Evolutionary conservation across 2,113 vertebrate species (phyloP), one percentile per base, ranked within the genome.

Genomic region (Trachemys scripta): DNA sequence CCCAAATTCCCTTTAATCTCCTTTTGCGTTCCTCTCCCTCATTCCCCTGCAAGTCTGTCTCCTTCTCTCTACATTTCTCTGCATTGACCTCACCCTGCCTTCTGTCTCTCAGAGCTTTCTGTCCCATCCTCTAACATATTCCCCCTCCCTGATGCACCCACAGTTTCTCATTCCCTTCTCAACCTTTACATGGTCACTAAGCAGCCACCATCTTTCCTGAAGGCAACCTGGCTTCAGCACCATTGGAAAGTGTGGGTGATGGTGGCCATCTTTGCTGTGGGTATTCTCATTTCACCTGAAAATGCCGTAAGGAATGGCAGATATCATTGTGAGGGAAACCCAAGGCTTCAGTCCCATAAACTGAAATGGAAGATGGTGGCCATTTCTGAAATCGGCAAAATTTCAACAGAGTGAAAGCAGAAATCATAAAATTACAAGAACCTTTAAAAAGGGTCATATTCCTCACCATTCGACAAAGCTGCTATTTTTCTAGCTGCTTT

Each of bases 391-490:
- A 93, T 86, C 85, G 69, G n/a, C 89, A 42, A 83, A 93, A 93
- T 54, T 69, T 35, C 7, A 38, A 27, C 54, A 72, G 14, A 35
- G 5, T 6, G 42, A 90, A 31, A 76, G 47, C 25, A 92, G n/a
- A 89, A 92, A 91, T 84, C 87, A 82, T 85, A 85, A 6, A 82
- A 42, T 49, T 7, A 85, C 24, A 59, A 59, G 31, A 17, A 96
- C 54, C 90, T 69, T 86, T 90, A 20, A 49, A 69, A 94, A 87
- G n/a, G 53, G 79, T 24, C 51, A 89, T 42, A 84, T 84, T 79
- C 92, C 92, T 95, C 92, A 94, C 85, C 76, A 95, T 84, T 94
- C 91, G 84, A 91, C 90, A 97, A 95, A 29, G 72, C 4, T 3
- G 3, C 51, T 88, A 92, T 94, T 50, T 45, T 92, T 94, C 85